These are phyloP conservation scores for Blomia tropicalis DNA, from an alignment of 2,888 invertebrate species.

Conservation along the genomic window DNA sequence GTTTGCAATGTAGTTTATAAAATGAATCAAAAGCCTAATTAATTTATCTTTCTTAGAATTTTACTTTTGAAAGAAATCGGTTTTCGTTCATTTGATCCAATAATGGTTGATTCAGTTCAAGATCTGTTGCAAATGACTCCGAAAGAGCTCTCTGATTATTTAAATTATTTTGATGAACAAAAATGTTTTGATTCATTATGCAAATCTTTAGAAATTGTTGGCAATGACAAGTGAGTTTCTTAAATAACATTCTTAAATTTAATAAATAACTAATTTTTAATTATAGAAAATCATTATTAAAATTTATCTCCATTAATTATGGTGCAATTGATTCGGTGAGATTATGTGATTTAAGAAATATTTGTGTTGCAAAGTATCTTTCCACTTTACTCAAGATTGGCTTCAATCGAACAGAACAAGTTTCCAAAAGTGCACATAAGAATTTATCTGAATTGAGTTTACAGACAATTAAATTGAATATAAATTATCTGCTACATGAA, in stretches of 20 bases:
- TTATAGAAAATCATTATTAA: background rate
- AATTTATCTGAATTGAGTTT: background rate
- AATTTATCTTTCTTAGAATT: background rate
- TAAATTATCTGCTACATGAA: background rate
- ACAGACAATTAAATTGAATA: background rate
- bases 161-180: background rate
- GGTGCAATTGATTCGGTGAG: background rate
- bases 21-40: background rate
- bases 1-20: background rate
- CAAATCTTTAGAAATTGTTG: constrained; percentile 5
- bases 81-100: background rate
- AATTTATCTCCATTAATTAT: background rate
- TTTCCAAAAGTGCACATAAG: background rate
- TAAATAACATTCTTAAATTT: background rate
- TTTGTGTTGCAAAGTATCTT: background rate
- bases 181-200: constrained; percentile 4
- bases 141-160: background rate
- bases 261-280: background rate
- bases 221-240: constrained; percentile 5
- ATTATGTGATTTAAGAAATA: background rate
- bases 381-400: background rate
- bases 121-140: background rate
- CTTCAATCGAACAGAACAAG: background rate
- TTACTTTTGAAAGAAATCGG: constrained; percentile 13
- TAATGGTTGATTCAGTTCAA: background rate